Evolutionary conservation across 2,797 vertebrate genomes (phyloP).

Genomic region (Pangasius krempfi): DNA sequence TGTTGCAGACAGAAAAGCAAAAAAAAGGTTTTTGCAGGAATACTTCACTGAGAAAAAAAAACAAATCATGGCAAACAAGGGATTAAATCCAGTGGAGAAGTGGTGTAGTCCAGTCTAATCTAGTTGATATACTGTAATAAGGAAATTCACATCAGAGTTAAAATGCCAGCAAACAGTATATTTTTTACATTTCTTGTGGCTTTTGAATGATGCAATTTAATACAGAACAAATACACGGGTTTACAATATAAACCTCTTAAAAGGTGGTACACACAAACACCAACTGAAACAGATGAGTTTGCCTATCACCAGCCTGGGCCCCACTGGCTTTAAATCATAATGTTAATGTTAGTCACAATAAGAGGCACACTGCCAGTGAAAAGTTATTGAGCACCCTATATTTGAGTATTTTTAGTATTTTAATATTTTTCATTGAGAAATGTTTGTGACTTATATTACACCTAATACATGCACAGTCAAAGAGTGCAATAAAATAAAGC

Average conservation of each 20-base stretch:
- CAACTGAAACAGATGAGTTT: not conserved
- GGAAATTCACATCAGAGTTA: not conserved
- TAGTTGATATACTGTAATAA: not conserved
- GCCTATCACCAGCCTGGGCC: conserved; percentile 3
- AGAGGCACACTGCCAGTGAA: not conserved
- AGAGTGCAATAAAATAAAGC: not conserved
- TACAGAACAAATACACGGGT: not conserved
- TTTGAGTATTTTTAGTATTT: not conserved
- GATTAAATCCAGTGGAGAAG: not conserved
- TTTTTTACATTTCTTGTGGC: not conserved
- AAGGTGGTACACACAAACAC: not conserved
- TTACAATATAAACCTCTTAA: not conserved
- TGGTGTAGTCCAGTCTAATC: not conserved
- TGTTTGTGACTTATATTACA: not conserved
- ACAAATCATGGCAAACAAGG: not conserved
- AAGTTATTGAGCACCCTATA: not conserved
- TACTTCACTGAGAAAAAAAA: not conserved
- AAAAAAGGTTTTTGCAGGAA: not conserved
- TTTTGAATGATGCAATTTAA: not conserved
- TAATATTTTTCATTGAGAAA: not conserved
- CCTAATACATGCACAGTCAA: not conserved
- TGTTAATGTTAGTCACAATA: not conserved
- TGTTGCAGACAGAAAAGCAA: not conserved
- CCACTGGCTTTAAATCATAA: not conserved
- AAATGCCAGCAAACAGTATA: not conserved